Conservation (phyloP, 2,888 invertebrate genomes). For the Dione vanillae region DNA sequence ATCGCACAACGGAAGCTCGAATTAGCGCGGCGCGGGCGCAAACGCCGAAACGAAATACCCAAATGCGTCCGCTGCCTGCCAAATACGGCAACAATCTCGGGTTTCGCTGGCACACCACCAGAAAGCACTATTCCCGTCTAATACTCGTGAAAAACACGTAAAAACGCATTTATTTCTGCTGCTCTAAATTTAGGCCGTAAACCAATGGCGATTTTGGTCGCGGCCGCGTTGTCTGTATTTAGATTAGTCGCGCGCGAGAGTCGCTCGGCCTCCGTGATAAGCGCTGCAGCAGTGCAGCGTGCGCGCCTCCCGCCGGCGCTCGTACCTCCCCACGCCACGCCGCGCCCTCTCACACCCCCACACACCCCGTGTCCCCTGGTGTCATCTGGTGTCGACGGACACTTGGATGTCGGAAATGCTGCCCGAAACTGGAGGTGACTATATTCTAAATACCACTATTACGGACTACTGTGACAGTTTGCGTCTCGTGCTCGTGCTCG, state of each 20-base stretch:
- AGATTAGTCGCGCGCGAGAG: constrained; percentile 68
- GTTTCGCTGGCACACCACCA: constrained; percentile 72
- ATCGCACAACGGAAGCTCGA: constrained; percentile 23
- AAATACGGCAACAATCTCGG: constrained; percentile 82
- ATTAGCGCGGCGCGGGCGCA: constrained; percentile 30
- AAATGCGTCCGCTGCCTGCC: constrained; percentile 76
- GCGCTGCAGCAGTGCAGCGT: constrained; percentile 39
- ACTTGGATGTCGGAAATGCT: constrained; percentile 77
- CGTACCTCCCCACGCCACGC: constrained; percentile 20
- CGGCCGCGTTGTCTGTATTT: constrained; percentile 80
- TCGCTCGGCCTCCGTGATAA: constrained; percentile 52
- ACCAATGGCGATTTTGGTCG: constrained; percentile 82
- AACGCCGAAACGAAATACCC: constrained; percentile 74
- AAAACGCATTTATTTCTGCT: constrained; percentile 82
- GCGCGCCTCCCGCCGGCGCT: constrained; percentile 38
- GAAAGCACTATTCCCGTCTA: constrained; percentile 77
- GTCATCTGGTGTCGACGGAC: constrained; percentile 30
- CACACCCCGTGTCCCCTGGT: constrained; percentile 25
- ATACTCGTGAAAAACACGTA: constrained; percentile 75
- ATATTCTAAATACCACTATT: constrained; percentile 46
- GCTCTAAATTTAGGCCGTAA: constrained; percentile 83
- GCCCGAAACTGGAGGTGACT: constrained; percentile 79
- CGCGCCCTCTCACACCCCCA: constrained; percentile 14
- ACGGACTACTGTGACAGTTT: constrained; percentile 16
- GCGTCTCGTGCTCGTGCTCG: not conserved